Conservation (phyloP, 2,797 vertebrate species). For the Micrastur ruficollis region DNA sequence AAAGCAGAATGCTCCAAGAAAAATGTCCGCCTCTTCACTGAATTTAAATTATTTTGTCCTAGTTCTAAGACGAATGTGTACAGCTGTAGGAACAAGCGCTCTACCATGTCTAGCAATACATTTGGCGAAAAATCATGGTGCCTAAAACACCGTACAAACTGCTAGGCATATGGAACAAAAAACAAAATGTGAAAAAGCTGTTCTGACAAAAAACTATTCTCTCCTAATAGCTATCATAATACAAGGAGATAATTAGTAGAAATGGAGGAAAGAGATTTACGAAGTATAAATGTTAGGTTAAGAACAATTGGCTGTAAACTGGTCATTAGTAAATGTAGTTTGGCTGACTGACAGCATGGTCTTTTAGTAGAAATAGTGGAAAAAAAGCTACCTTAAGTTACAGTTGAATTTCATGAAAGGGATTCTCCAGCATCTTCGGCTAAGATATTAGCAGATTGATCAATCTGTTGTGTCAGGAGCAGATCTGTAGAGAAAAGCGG, state of each 20-base stretch:
- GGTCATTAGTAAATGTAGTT: not conserved
- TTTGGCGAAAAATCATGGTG: not conserved
- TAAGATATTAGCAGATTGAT: not conserved
- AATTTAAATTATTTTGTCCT: slow-evolving; percentile 12
- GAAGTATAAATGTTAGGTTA: not conserved
- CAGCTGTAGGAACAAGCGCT: not conserved
- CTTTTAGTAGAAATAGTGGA: not conserved
- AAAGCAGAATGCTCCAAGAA: slow-evolving; percentile 29
- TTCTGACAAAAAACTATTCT: not conserved
- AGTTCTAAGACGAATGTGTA: not conserved
- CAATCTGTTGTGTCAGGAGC: not conserved
- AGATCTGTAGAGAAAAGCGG: not conserved
- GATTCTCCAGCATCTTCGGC: not conserved
- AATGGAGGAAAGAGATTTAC: not conserved
- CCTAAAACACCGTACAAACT: not conserved
- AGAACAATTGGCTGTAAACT: not conserved
- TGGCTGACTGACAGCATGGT: not conserved
- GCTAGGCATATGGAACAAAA: not conserved
- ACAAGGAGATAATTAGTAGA: not conserved
- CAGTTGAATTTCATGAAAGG: not conserved
- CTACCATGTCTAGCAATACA: not conserved
- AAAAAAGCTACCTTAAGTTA: not conserved
- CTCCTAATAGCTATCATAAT: not conserved
- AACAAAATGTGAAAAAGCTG: not conserved
- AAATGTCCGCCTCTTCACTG: not conserved